Percentiles rank a stretch among this genome's conserved stretches.
phyloP scores from a whole-genome alignment of 2,113 vertebrate species.

The Chrysochloris asiatica region DNA sequence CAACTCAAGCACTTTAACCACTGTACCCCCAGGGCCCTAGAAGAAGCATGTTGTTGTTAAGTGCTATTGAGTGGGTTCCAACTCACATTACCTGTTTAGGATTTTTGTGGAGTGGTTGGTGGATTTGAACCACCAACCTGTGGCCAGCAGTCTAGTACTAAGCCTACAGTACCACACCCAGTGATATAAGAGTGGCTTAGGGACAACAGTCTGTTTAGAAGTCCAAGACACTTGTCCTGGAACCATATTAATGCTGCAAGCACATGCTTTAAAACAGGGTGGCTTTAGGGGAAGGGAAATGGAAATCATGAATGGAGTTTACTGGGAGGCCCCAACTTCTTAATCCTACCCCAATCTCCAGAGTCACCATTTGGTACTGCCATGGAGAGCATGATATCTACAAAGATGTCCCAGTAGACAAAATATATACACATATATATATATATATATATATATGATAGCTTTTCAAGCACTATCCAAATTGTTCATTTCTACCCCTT shows the following conservation, averaged over 20 bases:
- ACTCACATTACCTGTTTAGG: no score
- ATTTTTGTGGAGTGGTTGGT: no score
- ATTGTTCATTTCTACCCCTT: not conserved
- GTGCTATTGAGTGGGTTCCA: no score
- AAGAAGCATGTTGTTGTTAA: no score
- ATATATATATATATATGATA: not conserved
- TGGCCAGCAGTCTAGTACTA: no score
- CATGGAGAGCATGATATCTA: not conserved
- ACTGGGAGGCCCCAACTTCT: not conserved
- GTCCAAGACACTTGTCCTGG: not conserved
- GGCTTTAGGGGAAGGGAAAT: not conserved
- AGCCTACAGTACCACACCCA: no score
- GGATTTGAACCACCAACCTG: no score
- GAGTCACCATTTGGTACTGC: not conserved
- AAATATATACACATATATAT: no score
- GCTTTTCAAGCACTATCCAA: conserved; percentile 9
- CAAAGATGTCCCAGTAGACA: not conserved
- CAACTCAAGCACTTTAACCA: no score
- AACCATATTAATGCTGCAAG: not conserved
- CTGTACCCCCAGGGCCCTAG: no score
- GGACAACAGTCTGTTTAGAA: conserved; percentile 5
- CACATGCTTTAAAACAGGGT: not conserved
- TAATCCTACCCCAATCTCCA: no score
- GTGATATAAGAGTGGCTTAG: not conserved
- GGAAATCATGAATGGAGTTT: not conserved